phyloP scores from a whole-genome alignment of 37 sponge, comb jelly and placozoan species.

The Amphimedon queenslandica region DNA sequence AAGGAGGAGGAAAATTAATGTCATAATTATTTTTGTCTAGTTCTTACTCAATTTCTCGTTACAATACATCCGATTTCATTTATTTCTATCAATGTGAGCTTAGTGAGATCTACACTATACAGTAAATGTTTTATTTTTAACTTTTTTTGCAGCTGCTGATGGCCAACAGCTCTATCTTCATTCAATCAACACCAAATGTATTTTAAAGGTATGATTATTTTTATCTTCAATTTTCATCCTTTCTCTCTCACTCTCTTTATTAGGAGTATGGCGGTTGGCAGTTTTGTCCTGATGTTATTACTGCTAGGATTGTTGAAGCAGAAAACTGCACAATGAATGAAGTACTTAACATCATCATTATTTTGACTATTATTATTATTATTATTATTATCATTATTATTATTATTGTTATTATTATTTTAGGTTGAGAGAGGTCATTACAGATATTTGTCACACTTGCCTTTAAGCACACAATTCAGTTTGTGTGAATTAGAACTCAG shows the following conservation, averaged over 20 bases:
- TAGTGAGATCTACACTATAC: no score
- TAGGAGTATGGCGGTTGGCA: constrained; percentile 79
- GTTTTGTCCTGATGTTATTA: constrained; percentile 48
- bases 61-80: no score
- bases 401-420: neutral
- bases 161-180: constrained; percentile 91
- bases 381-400: neutral
- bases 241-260: constrained; percentile 15
- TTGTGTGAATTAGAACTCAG: constrained; percentile 82
- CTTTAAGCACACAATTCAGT: constrained; percentile 73
- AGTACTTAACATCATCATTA: no score
- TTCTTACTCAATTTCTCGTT: no score
- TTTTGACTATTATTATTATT: no score
- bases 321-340: constrained; percentile 72
- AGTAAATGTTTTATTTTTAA: no score
- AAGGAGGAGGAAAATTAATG: no score
- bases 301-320: constrained; percentile 67
- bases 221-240: neutral
- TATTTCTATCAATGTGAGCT: no score
- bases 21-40: no score
- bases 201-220: constrained; percentile 48
- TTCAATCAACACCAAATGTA: constrained; percentile 70
- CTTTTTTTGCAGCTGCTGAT: constrained; percentile 60
- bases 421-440: constrained; percentile 65
- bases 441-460: constrained; percentile 79